A percentile compares a stretch with the other conserved stretches of the same genome.
phyloP scores from a whole-genome alignment of 2,113 vertebrate genomes.

The Parus major region DNA sequence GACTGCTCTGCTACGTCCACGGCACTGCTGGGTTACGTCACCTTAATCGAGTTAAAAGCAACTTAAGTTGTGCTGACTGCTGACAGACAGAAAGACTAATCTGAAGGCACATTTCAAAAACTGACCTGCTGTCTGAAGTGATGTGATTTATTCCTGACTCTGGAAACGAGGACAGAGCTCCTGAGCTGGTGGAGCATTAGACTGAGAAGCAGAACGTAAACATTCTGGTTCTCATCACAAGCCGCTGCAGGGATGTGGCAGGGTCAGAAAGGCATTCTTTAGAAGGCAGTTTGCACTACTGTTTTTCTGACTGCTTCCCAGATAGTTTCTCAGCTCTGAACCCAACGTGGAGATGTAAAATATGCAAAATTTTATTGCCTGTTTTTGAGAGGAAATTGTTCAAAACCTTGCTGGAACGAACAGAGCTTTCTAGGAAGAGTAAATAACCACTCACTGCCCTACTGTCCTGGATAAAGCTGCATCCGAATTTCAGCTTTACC shows the following conservation, averaged over 20 bases:
- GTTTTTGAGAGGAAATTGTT: background rate
- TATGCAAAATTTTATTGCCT: background rate
- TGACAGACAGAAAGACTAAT: background rate
- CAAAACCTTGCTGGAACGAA: background rate
- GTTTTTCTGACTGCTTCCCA: background rate
- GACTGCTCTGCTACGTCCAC: background rate
- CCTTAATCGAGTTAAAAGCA: background rate
- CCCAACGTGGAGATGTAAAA: background rate
- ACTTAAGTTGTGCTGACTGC: background rate
- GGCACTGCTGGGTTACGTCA: fast-evolving
- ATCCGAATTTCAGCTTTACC: background rate
- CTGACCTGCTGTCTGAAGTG: background rate
- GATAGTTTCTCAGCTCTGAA: background rate
- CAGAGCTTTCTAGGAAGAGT: background rate
- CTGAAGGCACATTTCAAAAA: background rate
- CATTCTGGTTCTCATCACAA: background rate
- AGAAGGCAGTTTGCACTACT: background rate
- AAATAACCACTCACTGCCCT: background rate
- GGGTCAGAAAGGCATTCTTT: background rate
- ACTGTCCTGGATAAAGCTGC: background rate
- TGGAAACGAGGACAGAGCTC: background rate
- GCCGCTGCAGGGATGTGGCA: fast-evolving
- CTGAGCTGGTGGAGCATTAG: background rate
- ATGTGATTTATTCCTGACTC: constrained; percentile 1
- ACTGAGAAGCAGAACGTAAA: background rate